Percentiles rank a stretch among this genome's conserved stretches.
phyloP scores from a whole-genome alignment of 2,797 vertebrate species.

The Malurus leucopterus region DNA sequence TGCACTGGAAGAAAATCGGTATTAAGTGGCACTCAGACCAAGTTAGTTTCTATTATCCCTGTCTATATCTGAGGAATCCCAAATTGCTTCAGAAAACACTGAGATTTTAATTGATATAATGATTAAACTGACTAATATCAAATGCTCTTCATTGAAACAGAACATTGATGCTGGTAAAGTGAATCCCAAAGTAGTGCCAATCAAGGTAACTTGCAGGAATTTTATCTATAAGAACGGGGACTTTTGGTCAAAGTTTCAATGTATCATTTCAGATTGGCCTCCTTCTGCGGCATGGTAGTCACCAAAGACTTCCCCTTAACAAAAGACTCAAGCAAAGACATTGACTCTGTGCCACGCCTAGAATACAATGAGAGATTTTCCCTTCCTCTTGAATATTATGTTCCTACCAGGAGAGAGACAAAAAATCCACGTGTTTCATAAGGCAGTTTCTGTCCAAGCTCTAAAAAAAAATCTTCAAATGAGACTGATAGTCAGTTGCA shows the following conservation, averaged over 20 bases:
- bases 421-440: background rate
- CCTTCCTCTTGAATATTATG: background rate
- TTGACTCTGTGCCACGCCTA: background rate
- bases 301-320: background rate
- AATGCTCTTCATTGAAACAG: background rate
- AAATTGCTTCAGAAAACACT: background rate
- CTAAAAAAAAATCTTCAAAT: background rate
- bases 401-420: background rate
- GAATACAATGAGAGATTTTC: background rate
- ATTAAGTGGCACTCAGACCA: background rate
- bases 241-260: background rate
- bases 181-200: background rate
- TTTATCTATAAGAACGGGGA: background rate
- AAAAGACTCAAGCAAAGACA: background rate
- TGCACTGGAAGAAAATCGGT: background rate
- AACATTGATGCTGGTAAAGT: background rate
- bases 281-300: background rate
- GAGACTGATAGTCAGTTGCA: background rate
- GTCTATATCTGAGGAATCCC: background rate
- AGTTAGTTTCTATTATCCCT: background rate
- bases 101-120: background rate
- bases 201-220: background rate
- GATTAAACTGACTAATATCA: background rate
- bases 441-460: background rate
- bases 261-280: background rate